Conservation (phyloP, 2,888 invertebrate species). For the Zaprionus obscuricornis region DNA sequence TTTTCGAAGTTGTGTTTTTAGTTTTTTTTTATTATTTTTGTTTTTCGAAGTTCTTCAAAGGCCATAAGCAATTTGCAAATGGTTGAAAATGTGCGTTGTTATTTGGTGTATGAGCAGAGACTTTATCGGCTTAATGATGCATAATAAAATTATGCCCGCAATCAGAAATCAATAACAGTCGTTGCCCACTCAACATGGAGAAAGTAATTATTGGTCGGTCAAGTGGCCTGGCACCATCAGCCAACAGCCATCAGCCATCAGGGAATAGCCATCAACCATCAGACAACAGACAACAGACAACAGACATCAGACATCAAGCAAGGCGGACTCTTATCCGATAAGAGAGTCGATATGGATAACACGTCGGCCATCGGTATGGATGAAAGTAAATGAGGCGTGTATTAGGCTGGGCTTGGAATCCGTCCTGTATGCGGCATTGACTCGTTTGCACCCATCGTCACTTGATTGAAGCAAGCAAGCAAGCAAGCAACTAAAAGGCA, state of each 20-base stretch:
- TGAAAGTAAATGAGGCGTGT: slow-evolving; percentile 59
- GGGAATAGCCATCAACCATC: slow-evolving; percentile 16
- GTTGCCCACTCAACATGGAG: slow-evolving; percentile 54
- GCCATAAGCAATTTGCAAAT: slow-evolving; percentile 68
- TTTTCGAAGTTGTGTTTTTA: slow-evolving; percentile 30
- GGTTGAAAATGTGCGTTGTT: slow-evolving; percentile 38
- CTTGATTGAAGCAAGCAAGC: slow-evolving; percentile 64
- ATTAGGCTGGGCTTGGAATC: slow-evolving; percentile 44
- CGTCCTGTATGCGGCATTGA: slow-evolving; percentile 32
- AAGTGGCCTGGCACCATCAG: slow-evolving; percentile 47
- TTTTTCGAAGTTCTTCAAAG: slow-evolving; percentile 31
- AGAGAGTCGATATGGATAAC: slow-evolving; percentile 42
- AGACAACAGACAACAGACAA: background rate
- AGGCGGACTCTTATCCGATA: slow-evolving; percentile 55
- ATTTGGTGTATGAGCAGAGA: slow-evolving; percentile 19
- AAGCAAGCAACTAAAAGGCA: too few species aligned
- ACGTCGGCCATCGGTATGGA: slow-evolving; percentile 43
- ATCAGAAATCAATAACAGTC: slow-evolving; percentile 72
- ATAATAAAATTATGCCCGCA: slow-evolving; percentile 67
- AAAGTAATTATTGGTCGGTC: slow-evolving; percentile 72
- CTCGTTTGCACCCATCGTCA: slow-evolving; percentile 69
- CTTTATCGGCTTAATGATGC: slow-evolving; percentile 69
- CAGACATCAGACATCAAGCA: too few species aligned
- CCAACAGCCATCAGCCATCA: slow-evolving; percentile 10
- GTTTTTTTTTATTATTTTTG: slow-evolving; percentile 14